Conservation (phyloP, 2,888 invertebrate species). For the Ischnus inquisitorius region DNA sequence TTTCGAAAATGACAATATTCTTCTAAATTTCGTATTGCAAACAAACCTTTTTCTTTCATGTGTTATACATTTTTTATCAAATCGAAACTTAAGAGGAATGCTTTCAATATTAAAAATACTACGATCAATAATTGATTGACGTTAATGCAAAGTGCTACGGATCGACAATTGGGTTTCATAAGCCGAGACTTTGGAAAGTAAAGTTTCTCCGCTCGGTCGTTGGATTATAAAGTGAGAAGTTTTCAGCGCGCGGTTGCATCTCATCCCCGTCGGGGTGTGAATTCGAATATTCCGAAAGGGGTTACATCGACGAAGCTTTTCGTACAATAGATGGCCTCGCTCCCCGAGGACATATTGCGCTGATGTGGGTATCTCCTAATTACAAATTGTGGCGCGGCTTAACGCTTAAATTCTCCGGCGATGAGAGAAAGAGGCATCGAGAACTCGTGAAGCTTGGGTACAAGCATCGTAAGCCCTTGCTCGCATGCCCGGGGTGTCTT, state of each 20-base stretch:
- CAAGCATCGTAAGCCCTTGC: constrained; percentile 15
- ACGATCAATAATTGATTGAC: neutral
- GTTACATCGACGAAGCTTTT: constrained; percentile 1
- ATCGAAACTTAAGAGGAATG: no score
- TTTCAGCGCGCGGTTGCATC: neutral
- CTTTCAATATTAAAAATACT: no score
- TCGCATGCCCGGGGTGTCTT: constrained; percentile 57
- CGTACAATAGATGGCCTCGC: neutral
- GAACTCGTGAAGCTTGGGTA: neutral
- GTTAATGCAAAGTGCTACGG: neutral
- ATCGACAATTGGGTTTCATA: neutral
- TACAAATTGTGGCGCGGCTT: constrained; percentile 75
- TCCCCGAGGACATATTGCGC: neutral
- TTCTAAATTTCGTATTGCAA: no score
- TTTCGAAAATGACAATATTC: no score
- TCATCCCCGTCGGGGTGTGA: neutral
- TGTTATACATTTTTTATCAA: no score
- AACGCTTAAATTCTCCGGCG: constrained; percentile 67
- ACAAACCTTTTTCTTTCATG: no score
- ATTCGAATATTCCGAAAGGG: neutral
- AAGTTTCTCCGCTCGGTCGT: neutral
- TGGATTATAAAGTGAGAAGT: neutral
- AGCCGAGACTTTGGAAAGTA: neutral
- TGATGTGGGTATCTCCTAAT: constrained; percentile 70
- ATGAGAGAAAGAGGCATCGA: constrained; percentile 36